Percentiles rank a stretch among this genome's conserved stretches.
These are phyloP conservation scores for Macropodus opercularis DNA, from an alignment of 2,797 vertebrate species.

Conservation along the genomic window DNA sequence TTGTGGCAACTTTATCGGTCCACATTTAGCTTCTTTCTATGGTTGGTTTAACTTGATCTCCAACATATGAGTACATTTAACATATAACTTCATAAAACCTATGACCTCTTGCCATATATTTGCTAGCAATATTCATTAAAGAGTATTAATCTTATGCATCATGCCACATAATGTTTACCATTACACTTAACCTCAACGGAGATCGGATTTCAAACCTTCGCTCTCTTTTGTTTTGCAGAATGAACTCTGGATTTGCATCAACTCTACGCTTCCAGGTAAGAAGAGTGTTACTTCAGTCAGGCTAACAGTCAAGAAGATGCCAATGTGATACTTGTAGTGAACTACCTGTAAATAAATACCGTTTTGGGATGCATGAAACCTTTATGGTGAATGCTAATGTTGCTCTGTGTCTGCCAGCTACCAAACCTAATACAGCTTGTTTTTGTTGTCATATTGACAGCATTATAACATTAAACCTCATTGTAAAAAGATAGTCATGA, in stretches of 20 bases:
- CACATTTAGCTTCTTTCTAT: too few species aligned
- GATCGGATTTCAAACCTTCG: neutral
- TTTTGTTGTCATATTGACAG: neutral
- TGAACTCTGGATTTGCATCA: slow-evolving; percentile 78
- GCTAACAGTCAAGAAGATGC: too few species aligned
- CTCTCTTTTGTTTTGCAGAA: slow-evolving; percentile 53
- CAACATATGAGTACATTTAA: too few species aligned
- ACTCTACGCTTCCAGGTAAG: slow-evolving; percentile 78
- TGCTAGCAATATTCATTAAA: neutral
- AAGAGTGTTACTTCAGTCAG: too few species aligned
- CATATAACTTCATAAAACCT: too few species aligned
- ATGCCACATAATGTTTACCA: neutral
- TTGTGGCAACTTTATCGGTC: too few species aligned
- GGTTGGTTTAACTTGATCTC: too few species aligned
- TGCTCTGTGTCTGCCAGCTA: neutral
- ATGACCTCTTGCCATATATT: too few species aligned
- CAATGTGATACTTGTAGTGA: too few species aligned
- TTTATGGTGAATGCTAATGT: neutral
- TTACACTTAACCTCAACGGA: neutral
- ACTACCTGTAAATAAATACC: too few species aligned
- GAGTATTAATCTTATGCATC: neutral
- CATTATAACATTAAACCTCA: too few species aligned
- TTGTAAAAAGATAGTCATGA: neutral
- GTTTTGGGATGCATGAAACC: too few species aligned
- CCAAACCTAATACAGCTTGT: neutral